Evolutionary conservation across 2,113 vertebrate species (phyloP), one percentile per base, ranked within the genome.

Genomic region (Penelope pileata): DNA sequence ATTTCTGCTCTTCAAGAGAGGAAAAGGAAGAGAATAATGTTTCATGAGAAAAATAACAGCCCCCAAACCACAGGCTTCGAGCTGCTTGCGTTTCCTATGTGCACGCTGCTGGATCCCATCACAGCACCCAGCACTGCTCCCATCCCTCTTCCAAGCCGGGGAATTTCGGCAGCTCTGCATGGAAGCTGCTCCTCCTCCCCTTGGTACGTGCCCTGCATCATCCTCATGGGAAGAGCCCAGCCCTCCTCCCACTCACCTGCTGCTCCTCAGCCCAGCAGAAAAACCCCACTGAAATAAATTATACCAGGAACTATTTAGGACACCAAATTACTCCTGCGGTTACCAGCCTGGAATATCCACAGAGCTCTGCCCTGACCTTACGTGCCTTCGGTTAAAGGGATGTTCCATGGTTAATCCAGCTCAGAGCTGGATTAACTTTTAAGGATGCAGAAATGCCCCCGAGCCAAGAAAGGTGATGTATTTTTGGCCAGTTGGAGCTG

Each of bases 381-480:
- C 5, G 11, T 80, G 74, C 86, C 79, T 51, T 73, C 86, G 76
- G 96, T 95, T 88, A 75, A 95, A 89, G 96, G 92, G 96, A 96
- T 90, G 97, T 92, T 97, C 95, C 77, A 56, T 92, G 76, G 80
- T 90, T 96, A 96, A 97, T 96, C 94, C 95, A 59, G 26, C 91
- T 95, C 83, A 78, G 68, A 95, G 88, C 91, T 86, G 93, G 97
- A 97, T 97, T 97, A 97, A 94, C 83, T 94, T 95, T 93, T 91
- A 88, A 91, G 93, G 97, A 95, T 84, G 89, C 77, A 95, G 92
- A 97, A 94, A 91, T 93, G 94, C 88, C 79, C 79, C 51, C 16
- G 67, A 84, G 85, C 76, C 32, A 53, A 66, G 58, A 67, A 91
- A 84, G 32, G 90, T 83, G 96, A 94, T 92, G 50, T 94, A 81